phyloP scores from a whole-genome alignment of 2,797 vertebrate genomes.

The Hydrocynus forskahlii region DNA sequence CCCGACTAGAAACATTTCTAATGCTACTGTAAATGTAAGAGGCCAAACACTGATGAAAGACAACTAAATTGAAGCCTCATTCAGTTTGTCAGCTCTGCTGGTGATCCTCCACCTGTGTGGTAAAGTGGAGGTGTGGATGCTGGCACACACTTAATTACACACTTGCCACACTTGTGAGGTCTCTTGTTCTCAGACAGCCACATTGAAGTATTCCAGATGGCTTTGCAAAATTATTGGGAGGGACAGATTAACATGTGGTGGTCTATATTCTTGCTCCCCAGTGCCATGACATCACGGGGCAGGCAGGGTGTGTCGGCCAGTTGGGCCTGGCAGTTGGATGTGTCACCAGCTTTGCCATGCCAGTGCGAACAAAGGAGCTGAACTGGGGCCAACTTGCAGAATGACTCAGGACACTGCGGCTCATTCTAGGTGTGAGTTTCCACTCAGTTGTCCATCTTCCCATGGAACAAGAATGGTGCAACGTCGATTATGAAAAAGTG shows the following conservation, averaged over 20 bases:
- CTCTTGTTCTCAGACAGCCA: not conserved
- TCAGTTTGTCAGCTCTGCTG: not conserved
- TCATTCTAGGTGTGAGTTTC: constrained; percentile 7
- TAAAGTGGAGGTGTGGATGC: constrained; percentile 5
- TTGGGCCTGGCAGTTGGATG: constrained; percentile 24
- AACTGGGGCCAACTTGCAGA: constrained; percentile 2
- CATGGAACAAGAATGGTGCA: not conserved
- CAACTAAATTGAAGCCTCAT: not conserved
- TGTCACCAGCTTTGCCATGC: constrained; percentile 22
- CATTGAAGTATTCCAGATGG: constrained; percentile 8
- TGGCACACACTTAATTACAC: constrained; percentile 20
- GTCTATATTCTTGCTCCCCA: constrained; percentile 18
- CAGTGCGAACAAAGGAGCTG: not conserved
- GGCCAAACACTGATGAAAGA: not conserved
- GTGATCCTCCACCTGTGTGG: constrained; percentile 8
- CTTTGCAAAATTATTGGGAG: constrained; percentile 35
- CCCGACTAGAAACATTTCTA: not conserved
- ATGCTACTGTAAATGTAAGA: not conserved
- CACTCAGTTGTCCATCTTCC: not conserved
- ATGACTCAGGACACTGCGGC: not conserved
- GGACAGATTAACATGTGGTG: constrained; percentile 29
- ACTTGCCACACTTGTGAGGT: not conserved
- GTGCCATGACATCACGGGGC: constrained; percentile 22
- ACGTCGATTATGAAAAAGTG: not conserved
- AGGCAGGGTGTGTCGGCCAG: constrained; percentile 15